Evolutionary conservation across 1,140 invertebrate species (phyloP).

Genomic region (Trachymyrmex septentrionalis): DNA sequence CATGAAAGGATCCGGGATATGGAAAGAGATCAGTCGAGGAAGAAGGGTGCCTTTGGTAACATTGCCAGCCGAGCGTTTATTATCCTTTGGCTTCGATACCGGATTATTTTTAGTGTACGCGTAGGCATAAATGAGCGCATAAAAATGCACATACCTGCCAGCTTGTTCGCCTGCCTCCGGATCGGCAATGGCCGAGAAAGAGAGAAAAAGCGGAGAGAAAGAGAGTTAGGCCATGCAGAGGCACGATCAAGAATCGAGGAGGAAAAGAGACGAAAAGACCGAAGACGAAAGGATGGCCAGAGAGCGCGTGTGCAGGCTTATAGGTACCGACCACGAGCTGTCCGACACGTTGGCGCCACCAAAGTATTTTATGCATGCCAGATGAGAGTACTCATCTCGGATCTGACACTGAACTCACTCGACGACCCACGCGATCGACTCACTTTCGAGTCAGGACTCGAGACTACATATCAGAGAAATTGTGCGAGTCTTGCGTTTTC

Average conservation of each 20-base stretch:
- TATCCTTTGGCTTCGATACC: conserved; percentile 73
- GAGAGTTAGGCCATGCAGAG: conserved; percentile 36
- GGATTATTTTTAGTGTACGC: conserved; percentile 80
- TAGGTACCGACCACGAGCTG: conserved; percentile 70
- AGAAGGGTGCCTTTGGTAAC: conserved; percentile 51
- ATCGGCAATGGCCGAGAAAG: conserved; percentile 46
- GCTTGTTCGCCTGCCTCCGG: conserved; percentile 70
- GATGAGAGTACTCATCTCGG: conserved; percentile 76
- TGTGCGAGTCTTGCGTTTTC: conserved; percentile 38
- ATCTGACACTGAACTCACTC: conserved; percentile 76
- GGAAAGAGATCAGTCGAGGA: conserved; percentile 60
- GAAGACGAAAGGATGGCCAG: conserved; percentile 37
- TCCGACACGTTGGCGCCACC: conserved; percentile 77
- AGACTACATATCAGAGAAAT: neutral
- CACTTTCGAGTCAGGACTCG: conserved; percentile 59
- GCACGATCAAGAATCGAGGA: conserved; percentile 50
- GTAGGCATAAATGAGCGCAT: conserved; percentile 80
- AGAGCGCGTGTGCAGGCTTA: conserved; percentile 32
- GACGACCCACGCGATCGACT: conserved; percentile 70
- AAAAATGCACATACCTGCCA: conserved; percentile 79
- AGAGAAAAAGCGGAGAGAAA: conserved; percentile 61
- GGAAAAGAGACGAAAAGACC: conserved; percentile 34
- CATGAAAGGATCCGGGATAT: neutral
- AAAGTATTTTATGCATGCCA: conserved; percentile 77
- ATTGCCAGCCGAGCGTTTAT: conserved; percentile 61